Conservation (phyloP, 1,140 invertebrate genomes). For the Globodera rostochiensis region DNA sequence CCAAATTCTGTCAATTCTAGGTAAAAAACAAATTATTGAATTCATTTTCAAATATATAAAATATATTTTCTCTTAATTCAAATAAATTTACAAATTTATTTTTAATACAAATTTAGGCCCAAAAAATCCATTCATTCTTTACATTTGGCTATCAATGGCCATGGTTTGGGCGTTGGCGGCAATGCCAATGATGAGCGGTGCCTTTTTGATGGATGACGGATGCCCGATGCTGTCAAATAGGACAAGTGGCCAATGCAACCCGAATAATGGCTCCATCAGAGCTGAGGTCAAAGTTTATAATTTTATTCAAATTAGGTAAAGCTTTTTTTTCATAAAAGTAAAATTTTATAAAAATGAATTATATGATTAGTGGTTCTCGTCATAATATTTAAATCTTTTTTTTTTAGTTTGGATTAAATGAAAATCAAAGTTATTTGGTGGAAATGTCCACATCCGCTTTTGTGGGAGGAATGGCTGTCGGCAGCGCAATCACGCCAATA, state of each 20-base stretch:
- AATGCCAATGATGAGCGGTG: conserved; percentile 19
- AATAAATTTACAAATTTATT: too few relatives aligned
- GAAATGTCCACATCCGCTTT: conserved; percentile 35
- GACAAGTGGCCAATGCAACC: neutral
- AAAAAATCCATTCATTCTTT: conserved; percentile 11
- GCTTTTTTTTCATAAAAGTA: neutral
- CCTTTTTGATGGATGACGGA: conserved; percentile 10
- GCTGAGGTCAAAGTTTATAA: neutral
- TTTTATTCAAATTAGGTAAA: neutral
- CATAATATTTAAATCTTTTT: too few relatives aligned
- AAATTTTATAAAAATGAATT: neutral
- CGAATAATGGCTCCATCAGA: neutral
- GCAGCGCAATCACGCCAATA: conserved; percentile 16
- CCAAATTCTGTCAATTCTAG: neutral
- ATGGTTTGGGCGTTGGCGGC: conserved; percentile 9
- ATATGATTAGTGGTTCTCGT: neutral
- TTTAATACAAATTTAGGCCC: neutral
- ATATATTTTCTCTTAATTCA: too few relatives aligned
- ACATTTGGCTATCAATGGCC: conserved; percentile 8
- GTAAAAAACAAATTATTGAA: neutral
- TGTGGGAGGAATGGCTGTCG: conserved; percentile 28
- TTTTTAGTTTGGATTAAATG: conserved; percentile 29
- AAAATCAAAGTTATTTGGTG: conserved; percentile 21
- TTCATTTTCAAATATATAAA: too few relatives aligned
- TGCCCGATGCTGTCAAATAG: neutral